These are phyloP conservation scores for Phylloscopus trochilus DNA, from an alignment of 2,113 vertebrate genomes.

Conservation along the genomic window DNA sequence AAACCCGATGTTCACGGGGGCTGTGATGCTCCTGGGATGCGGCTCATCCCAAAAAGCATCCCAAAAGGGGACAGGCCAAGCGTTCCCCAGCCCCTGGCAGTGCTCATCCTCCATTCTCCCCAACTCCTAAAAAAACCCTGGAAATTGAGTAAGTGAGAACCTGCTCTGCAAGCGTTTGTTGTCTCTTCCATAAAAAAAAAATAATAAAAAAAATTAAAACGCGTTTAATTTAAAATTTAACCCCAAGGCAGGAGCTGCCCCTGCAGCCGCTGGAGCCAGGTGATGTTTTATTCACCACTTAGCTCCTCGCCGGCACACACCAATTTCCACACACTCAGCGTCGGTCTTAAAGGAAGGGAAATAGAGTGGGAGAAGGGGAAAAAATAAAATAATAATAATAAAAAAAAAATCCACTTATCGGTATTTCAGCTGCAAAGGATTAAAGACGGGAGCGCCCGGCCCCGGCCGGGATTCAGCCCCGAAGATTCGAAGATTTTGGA, in stretches of 20 bases:
- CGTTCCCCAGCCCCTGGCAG: rapidly evolving
- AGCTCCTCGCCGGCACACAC: not conserved
- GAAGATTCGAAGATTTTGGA: not conserved
- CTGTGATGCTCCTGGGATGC: rapidly evolving
- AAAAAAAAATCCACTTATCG: not conserved
- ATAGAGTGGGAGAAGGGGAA: not conserved
- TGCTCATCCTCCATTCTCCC: rapidly evolving
- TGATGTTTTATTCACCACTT: conserved; percentile 27
- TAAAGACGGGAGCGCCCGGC: not conserved
- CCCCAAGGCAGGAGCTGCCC: not conserved
- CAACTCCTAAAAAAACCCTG: not conserved
- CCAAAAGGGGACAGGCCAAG: rapidly evolving
- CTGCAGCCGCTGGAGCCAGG: not conserved
- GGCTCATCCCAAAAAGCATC: not conserved
- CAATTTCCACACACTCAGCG: not conserved
- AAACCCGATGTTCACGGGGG: rapidly evolving
- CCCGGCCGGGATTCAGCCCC: not conserved
- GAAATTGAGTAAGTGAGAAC: not conserved
- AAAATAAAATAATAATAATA: too few relatives aligned
- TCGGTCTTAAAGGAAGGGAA: not conserved
- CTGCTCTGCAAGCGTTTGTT: not conserved
- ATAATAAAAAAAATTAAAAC: not conserved
- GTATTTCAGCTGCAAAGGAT: not conserved
- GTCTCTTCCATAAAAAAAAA: not conserved
- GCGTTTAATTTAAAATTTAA: not conserved